A percentile compares a stretch with the other conserved stretches of the same genome.
phyloP scores from a whole-genome alignment of 1,140 invertebrate genomes.

The Rhopalosiphum padi region DNA sequence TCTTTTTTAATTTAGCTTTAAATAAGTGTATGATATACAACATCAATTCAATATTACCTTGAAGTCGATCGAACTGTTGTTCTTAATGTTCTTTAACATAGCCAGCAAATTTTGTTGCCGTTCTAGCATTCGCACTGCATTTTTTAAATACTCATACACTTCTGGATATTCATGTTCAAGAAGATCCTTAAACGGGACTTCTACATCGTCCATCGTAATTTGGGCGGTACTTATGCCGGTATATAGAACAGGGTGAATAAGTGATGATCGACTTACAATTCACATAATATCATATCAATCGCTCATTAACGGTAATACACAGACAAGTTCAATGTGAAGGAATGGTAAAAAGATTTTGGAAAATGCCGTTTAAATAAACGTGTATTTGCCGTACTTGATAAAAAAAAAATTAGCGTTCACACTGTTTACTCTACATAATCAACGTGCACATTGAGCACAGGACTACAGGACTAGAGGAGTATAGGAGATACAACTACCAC shows the following conservation, averaged over 20 bases:
- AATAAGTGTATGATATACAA: not conserved
- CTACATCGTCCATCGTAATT: not conserved
- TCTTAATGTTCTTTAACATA: not conserved
- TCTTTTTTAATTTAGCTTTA: not conserved
- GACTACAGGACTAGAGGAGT: too few relatives aligned
- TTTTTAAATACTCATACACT: slow-evolving; percentile 32
- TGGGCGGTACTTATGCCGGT: not conserved
- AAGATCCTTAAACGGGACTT: slow-evolving; percentile 34
- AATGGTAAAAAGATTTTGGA: not conserved
- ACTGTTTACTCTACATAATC: not conserved
- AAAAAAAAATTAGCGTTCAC: not conserved
- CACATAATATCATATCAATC: not conserved
- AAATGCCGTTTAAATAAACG: not conserved
- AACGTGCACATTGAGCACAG: not conserved
- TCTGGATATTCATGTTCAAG: slow-evolving; percentile 19
- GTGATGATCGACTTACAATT: not conserved
- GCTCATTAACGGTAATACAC: not conserved
- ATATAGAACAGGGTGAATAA: not conserved
- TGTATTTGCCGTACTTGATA: not conserved
- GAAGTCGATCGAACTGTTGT: not conserved
- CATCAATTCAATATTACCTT: not conserved
- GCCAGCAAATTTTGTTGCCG: slow-evolving; percentile 42
- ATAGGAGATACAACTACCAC: too few relatives aligned
- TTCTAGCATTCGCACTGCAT: slow-evolving; percentile 20
- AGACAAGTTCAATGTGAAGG: not conserved